Conservation (phyloP, 2,113 vertebrate species). For the Natator depressus region DNA sequence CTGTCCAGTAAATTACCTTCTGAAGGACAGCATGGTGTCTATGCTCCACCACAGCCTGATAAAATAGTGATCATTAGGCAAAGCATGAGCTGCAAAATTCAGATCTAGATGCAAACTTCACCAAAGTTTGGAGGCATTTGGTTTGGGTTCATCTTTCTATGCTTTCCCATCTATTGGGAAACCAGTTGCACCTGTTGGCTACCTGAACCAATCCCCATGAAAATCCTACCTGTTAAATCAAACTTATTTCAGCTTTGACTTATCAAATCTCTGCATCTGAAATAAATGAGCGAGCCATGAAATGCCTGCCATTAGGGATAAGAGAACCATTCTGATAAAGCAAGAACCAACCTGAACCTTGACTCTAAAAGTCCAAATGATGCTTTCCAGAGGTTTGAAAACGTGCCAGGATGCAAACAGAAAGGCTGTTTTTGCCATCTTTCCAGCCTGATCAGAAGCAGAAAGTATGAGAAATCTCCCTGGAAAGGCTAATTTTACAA, state of each 20-base stretch:
- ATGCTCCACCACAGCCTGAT: not conserved
- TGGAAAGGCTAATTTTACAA: not conserved
- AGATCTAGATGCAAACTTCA: not conserved
- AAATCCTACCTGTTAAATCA: not conserved
- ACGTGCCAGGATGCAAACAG: not conserved
- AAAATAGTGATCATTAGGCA: not conserved
- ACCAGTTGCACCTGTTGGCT: not conserved
- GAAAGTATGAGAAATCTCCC: not conserved
- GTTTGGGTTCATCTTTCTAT: not conserved
- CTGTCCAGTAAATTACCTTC: not conserved
- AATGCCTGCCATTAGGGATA: not conserved
- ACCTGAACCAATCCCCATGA: not conserved
- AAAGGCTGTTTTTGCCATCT: not conserved
- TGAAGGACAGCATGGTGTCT: not conserved
- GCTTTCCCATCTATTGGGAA: not conserved
- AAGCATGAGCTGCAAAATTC: not conserved
- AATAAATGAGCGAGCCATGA: not conserved
- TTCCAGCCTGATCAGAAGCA: not conserved
- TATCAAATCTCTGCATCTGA: not conserved
- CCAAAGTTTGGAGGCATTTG: not conserved
- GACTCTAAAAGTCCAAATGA: not conserved
- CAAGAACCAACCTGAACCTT: not conserved
- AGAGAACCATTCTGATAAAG: not conserved
- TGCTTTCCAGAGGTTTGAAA: not conserved
- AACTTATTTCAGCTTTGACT: not conserved